Base-by-base conservation (phyloP, 2,797 vertebrate species). In the Psittacula echo region DNA sequence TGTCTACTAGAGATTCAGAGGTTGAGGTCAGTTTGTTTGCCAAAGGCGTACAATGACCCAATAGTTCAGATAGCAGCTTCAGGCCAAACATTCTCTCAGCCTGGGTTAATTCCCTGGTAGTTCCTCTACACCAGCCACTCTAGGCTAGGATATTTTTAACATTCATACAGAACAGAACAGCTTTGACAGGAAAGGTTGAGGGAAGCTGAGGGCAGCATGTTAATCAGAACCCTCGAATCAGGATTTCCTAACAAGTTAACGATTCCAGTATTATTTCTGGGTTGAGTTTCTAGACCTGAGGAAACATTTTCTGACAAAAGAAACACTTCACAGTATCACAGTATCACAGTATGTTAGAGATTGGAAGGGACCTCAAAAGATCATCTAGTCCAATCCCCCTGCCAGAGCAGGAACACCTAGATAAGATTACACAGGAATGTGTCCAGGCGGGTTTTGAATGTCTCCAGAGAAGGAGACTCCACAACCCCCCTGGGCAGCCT, bases 1-100 rank as follows among this genome's bases (percentile, higher is more conserved):
- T 53, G 13, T 15, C 53, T 51, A 61, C 12, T 56, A 80, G 65
- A 73, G 30, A 88, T 23, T 14, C 32, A 86, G 45, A 89, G 42
- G 42, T 10, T 75, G 66, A 75, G 53, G 73, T 86, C 79, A 89
- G 29, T 50, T 95, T 94, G 58, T 85, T 93, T 91, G 72, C 87
- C 89, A 86, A 65, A 89, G 93, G 76, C 79, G 23, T 45, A 68
- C 41, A 84, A 29, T 32, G 61, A 91, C 51, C 85, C 61, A 54
- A 1, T 12, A 37, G 72, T 77, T 80, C 4, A 0, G n/a, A n/a
- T 2, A 62, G 19, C 41, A 85, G 64, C 90, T 77, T 72, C 85
- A 41, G 74, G 62, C 50, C 60, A 90, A 88, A 78, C n/a, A 30
- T 51, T 93, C n/a, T 79, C 78, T 73, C 70, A 73, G 53, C 5